Percentiles rank a stretch among this genome's conserved stretches.
Conservation (phyloP, 2,797 vertebrate species). For the Lacerta viridis region DNA sequence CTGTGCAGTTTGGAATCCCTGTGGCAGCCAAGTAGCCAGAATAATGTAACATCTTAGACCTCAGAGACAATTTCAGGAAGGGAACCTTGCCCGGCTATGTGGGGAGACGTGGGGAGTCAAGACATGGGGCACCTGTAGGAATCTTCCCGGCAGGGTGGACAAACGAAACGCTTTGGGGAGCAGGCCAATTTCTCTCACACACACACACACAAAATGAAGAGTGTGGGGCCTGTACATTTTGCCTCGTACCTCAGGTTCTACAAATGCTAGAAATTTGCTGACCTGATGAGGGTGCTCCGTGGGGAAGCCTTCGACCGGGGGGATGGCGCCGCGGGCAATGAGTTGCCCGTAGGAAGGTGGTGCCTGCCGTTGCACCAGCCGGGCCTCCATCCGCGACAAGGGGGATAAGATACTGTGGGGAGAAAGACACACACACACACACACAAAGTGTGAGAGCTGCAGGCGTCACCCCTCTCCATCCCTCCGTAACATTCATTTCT, state of each 20-base stretch:
- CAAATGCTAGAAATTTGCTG: constrained; percentile 52
- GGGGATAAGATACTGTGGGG: constrained; percentile 88
- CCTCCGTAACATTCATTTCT: too few relatives aligned
- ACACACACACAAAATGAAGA: too few relatives aligned
- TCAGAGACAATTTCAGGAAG: background rate
- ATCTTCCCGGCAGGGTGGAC: too few relatives aligned
- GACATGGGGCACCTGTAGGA: too few relatives aligned
- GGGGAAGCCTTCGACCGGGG: constrained; percentile 93
- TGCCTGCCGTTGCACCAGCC: constrained; percentile 92
- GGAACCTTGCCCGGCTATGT: too few relatives aligned
- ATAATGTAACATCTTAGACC: background rate
- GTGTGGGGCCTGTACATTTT: too few relatives aligned
- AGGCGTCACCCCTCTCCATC: fast-evolving
- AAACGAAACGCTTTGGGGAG: background rate
- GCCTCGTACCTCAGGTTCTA: too few relatives aligned
- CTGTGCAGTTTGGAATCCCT: too few relatives aligned
- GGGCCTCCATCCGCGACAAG: constrained; percentile 89
- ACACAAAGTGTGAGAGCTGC: too few relatives aligned
- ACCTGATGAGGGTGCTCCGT: constrained; percentile 92
- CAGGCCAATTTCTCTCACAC: too few relatives aligned
- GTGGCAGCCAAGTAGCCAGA: background rate
- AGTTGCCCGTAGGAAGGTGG: constrained; percentile 94
- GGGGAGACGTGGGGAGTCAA: too few relatives aligned
- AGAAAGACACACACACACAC: background rate
- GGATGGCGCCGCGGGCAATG: constrained; percentile 92